Conservation (phyloP, 2,113 vertebrate species). For the Vireo altiloquus region DNA sequence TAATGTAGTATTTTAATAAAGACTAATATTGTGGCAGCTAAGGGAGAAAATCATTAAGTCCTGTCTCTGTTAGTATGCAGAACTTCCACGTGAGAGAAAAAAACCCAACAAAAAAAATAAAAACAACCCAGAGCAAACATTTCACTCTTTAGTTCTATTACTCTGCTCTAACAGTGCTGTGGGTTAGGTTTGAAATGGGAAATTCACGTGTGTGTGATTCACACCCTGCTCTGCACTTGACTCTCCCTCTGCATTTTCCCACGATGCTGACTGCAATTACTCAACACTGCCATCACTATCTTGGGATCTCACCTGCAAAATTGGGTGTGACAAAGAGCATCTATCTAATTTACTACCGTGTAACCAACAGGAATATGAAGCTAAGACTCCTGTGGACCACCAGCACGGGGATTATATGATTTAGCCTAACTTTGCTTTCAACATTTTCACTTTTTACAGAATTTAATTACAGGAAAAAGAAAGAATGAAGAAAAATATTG, state of each 20-base stretch:
- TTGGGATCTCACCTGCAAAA: not conserved
- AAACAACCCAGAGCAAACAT: not conserved
- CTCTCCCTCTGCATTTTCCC: not conserved
- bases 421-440: not conserved
- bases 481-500: not conserved
- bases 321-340: not conserved
- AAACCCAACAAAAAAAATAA: rapidly evolving
- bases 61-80: not conserved
- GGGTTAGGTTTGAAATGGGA: not conserved
- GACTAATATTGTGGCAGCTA: not conserved
- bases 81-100: not conserved
- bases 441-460: not conserved
- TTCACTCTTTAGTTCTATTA: not conserved
- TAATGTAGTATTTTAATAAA: not conserved
- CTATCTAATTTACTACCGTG: not conserved
- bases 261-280: not conserved
- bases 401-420: not conserved
- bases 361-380: not conserved
- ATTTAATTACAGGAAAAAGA: not conserved
- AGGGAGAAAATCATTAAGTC: not conserved
- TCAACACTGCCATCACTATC: not conserved
- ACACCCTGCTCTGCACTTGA: not conserved
- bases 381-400: not conserved
- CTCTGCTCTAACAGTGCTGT: not conserved
- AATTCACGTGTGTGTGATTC: not conserved